Evolutionary conservation across 2,888 invertebrate genomes (phyloP).

Genomic region (Stenichneumon culpator): DNA sequence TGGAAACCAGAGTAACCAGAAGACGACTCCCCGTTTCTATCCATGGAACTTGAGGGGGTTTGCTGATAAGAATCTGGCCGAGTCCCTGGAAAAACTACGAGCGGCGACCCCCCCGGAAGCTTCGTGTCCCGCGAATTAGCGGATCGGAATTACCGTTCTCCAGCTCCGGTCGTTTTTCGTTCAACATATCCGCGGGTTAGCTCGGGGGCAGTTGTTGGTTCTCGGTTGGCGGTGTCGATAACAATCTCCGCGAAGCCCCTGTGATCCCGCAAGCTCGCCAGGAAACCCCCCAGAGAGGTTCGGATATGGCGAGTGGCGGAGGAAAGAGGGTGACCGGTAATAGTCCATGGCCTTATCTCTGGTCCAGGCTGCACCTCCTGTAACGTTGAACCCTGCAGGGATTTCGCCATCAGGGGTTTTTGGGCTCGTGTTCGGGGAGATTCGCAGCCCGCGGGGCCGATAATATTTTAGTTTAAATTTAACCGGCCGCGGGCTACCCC

Average conservation of each 20-base stretch:
- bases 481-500: slow-evolving; percentile 79
- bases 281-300: slow-evolving; percentile 18
- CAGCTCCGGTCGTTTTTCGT: slow-evolving; percentile 37
- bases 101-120: background rate
- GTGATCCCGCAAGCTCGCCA: slow-evolving; percentile 34
- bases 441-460: slow-evolving; percentile 69
- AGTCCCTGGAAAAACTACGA: background rate
- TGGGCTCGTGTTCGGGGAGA: slow-evolving; percentile 54
- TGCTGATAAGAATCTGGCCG: background rate
- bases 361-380: slow-evolving; percentile 72
- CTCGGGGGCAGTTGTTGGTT: slow-evolving; percentile 40
- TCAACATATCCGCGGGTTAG: slow-evolving; percentile 22
- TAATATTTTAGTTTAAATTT: slow-evolving; percentile 82
- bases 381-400: slow-evolving; percentile 57
- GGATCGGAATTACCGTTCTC: slow-evolving; percentile 43
- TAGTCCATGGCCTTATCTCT: slow-evolving; percentile 75
- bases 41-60: too few relatives aligned
- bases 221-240: slow-evolving; percentile 46
- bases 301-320: slow-evolving; percentile 17
- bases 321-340: slow-evolving; percentile 65
- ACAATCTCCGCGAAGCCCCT: slow-evolving; percentile 50
- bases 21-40: background rate
- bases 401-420: slow-evolving; percentile 54
- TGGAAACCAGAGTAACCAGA: background rate
- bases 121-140: slow-evolving; percentile 44